These are phyloP conservation scores for Fukomys damarensis DNA, from an alignment of 2,113 vertebrate species.

Conservation along the genomic window DNA sequence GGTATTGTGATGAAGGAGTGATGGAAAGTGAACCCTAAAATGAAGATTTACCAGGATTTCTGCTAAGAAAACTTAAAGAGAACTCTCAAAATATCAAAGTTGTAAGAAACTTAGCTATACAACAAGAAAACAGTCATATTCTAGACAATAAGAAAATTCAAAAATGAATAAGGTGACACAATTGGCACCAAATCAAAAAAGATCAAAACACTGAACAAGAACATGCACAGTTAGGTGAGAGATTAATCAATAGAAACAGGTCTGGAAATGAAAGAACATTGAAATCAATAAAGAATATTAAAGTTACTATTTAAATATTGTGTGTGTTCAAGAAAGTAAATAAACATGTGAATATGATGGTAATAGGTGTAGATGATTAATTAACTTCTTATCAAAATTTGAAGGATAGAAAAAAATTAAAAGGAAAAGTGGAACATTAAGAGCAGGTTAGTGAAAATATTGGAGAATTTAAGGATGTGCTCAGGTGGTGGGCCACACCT, in stretches of 20 bases:
- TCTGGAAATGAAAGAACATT: background rate
- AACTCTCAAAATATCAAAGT: background rate
- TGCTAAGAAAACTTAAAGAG: background rate
- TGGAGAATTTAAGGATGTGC: background rate
- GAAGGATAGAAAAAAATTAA: background rate
- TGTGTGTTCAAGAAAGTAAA: background rate
- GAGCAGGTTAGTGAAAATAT: background rate
- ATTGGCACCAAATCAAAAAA: background rate
- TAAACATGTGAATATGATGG: background rate
- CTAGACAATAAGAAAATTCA: background rate
- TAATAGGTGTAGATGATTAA: background rate
- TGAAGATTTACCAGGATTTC: background rate
- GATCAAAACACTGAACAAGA: background rate
- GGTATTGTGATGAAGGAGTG: fast-evolving
- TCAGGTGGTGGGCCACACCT: no score
- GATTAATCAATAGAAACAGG: background rate
- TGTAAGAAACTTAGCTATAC: background rate
- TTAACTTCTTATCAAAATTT: background rate
- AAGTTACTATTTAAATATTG: background rate
- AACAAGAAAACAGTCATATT: background rate
- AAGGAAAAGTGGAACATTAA: background rate
- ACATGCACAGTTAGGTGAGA: background rate
- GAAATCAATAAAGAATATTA: background rate
- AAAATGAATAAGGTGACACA: background rate
- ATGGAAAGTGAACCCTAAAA: background rate